Evolutionary conservation across 2,888 invertebrate species (phyloP).

Genomic region (Zaprionus obscuricornis): DNA sequence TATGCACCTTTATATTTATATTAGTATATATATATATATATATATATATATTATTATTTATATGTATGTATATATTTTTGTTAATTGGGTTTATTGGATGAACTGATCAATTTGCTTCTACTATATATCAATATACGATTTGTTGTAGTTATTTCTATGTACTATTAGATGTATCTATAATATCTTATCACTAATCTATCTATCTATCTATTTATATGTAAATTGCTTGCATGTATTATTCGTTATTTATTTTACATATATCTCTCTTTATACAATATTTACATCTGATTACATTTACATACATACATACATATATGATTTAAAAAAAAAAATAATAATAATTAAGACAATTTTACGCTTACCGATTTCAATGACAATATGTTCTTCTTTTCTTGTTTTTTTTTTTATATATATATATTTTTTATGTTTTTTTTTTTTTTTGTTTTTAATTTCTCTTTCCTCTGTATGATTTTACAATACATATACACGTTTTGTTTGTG

Average conservation of each 20-base stretch:
- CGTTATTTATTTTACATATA: not conserved
- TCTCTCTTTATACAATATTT: slow-evolving; percentile 11
- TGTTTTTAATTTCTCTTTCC: slow-evolving; percentile 66
- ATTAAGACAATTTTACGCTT: too few relatives aligned
- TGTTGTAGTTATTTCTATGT: slow-evolving; percentile 2
- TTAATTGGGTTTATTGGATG: too few relatives aligned
- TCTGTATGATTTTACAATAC: slow-evolving; percentile 70
- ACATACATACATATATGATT: slow-evolving; percentile 24
- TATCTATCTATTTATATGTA: not conserved
- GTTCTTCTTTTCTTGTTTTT: slow-evolving; percentile 48
- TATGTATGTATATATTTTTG: not conserved
- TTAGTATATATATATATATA: slow-evolving; percentile 46
- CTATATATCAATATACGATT: not conserved
- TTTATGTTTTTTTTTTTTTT: slow-evolving; percentile 50
- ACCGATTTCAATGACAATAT: slow-evolving; percentile 27
- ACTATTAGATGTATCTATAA: slow-evolving; percentile 7
- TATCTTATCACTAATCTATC: slow-evolving; percentile 30
- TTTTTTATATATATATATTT: slow-evolving; percentile 60
- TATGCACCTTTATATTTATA: slow-evolving; percentile 67
- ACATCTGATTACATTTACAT: slow-evolving; percentile 18
- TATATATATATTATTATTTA: not conserved
- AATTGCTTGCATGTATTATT: slow-evolving; percentile 6
- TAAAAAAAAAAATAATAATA: slow-evolving; percentile 12
- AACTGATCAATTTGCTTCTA: too few relatives aligned
- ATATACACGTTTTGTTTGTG: slow-evolving; percentile 69